phyloP scores from a whole-genome alignment of 2,113 vertebrate species.

The Sylvia atricapilla region DNA sequence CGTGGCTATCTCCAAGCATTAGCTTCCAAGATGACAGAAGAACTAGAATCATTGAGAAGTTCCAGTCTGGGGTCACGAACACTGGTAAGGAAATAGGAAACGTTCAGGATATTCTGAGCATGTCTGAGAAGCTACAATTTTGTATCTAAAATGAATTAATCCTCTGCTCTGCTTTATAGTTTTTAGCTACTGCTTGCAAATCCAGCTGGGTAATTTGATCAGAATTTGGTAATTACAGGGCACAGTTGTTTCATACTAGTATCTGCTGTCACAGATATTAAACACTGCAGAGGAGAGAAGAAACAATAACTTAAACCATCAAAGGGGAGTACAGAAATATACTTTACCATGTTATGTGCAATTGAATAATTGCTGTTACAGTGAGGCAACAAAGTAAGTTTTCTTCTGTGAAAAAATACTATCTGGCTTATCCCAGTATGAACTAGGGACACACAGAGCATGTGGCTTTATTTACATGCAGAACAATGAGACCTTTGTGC shows the following conservation, averaged over 20 bases:
- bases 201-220: not conserved
- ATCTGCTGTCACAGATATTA: not conserved
- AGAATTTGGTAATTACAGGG: not conserved
- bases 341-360: not conserved
- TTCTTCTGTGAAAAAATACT: not conserved
- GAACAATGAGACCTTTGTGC: not conserved
- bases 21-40: constrained; percentile 97
- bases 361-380: not conserved
- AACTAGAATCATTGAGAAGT: constrained; percentile 88
- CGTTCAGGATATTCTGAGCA: not conserved
- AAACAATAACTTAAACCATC: not conserved
- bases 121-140: not conserved
- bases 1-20: constrained; percentile 95
- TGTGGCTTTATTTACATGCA: not conserved
- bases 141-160: not conserved
- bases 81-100: constrained; percentile 75
- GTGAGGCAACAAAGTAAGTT: not conserved
- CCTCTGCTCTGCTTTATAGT: not conserved
- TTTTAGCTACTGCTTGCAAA: not conserved
- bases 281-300: not conserved
- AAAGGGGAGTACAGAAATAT: not conserved
- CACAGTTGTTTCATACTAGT: not conserved
- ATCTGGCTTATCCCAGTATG: not conserved
- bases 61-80: constrained; percentile 88
- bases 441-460: not conserved